These are phyloP conservation scores for Orientallactaga sibirica DNA, from an alignment of 2,797 vertebrate genomes.

Conservation along the genomic window DNA sequence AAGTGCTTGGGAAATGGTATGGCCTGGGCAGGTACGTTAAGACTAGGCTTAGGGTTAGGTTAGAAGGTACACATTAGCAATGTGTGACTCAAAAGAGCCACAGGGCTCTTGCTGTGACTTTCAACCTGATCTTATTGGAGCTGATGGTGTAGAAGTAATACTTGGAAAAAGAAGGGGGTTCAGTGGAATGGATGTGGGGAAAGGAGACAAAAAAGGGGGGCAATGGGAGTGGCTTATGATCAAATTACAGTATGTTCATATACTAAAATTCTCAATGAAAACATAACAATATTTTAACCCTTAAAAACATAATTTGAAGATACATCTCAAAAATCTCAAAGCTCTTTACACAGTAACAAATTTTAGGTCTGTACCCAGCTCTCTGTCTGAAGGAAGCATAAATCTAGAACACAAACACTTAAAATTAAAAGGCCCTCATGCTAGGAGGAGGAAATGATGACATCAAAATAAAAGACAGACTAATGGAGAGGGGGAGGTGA, in stretches of 20 bases:
- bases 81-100: not conserved
- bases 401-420: not conserved
- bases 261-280: too few relatives aligned
- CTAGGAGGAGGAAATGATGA: too few relatives aligned
- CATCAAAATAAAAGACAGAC: too few relatives aligned
- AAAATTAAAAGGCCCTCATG: too few relatives aligned
- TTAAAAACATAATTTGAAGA: constrained; percentile 42
- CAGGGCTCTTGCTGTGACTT: not conserved
- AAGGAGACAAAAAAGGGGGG: too few relatives aligned
- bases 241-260: too few relatives aligned
- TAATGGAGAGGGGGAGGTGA: too few relatives aligned
- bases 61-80: not conserved
- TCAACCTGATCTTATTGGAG: not conserved
- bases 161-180: too few relatives aligned
- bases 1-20: not conserved
- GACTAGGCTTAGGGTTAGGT: not conserved
- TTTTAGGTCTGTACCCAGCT: constrained; percentile 34
- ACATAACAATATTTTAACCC: too few relatives aligned
- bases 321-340: constrained; percentile 28
- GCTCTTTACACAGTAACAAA: not conserved
- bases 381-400: not conserved
- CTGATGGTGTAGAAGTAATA: not conserved
- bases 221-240: too few relatives aligned
- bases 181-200: too few relatives aligned
- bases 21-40: not conserved